Evolutionary conservation across 2,797 vertebrate species (phyloP), one percentile per base, ranked within the genome.

Genomic region (Ctenochaetus hawaiiensis): DNA sequence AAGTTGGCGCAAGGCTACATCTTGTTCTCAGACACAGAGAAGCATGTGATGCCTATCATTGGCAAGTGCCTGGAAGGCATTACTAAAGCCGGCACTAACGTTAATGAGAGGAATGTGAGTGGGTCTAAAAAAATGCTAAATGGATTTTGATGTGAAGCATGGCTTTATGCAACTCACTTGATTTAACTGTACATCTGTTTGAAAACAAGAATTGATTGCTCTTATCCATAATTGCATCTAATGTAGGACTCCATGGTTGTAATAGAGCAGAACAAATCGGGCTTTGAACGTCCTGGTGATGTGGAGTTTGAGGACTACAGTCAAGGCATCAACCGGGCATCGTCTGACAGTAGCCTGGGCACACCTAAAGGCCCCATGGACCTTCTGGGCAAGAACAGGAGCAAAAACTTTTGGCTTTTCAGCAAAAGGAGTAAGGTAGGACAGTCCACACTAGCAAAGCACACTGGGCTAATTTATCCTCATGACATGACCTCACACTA

Each of bases 231-330:
- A 67, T 22, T 56, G 17, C 9, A 43, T 87, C 45, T 22, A 63
- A 54, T 62, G 2, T 85, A 98, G 97, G 97, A 98, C 91, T 96
- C 97, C 20, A 77, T 95, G 89, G 91, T 94, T 73, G 88, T 98
- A 57, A 94, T 98, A 47, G 97, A 97, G 84, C 95, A 97, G 88
- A 94, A 97, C 90, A 98, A 98, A 85, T 98, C 97, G 0, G 97
- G 97, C 43, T 98, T 98, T 22, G 96, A 97, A 74, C 95, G 96
- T 43, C 97, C 97, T 0, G 95, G 95, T 1, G 96, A 98, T 39
- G 62, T 97, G 87, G 97, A 97, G 77, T 98, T 98, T 14, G 97
- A 98, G 83, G 97, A 98, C 90, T 97, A 96, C 92, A 98, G 97
- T 86, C 96, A 97, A 85, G 95, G 95, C 72, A 97, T 98, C 91